Percentiles rank a stretch among this genome's conserved stretches.
These are phyloP conservation scores for Aldabrachelys gigantea DNA, from an alignment of 2,113 vertebrate species.

Conservation along the genomic window DNA sequence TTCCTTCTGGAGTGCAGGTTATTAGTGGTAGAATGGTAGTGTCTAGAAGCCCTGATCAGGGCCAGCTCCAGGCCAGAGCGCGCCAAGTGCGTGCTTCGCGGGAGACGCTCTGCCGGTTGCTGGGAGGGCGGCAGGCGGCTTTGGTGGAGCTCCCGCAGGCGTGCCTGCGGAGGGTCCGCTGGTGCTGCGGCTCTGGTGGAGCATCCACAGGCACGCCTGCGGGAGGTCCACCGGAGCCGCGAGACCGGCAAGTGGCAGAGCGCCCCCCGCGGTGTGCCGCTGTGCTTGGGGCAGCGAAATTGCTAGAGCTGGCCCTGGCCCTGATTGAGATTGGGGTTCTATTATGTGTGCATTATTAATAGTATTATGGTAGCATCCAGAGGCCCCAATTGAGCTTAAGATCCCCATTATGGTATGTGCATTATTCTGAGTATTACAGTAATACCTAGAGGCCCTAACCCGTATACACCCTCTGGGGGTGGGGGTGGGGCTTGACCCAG, in stretches of 20 bases:
- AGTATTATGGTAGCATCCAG: not conserved
- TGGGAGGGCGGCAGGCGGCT: no score
- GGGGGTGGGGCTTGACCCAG: not conserved
- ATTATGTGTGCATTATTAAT: not conserved
- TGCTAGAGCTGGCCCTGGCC: not conserved
- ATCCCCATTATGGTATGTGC: not conserved
- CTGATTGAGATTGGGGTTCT: not conserved
- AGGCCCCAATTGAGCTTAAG: not conserved
- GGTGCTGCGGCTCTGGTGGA: no score
- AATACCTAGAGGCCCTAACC: not conserved
- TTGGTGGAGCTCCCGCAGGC: no score
- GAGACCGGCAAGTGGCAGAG: no score
- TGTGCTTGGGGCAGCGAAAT: no score
- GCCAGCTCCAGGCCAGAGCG: no score
- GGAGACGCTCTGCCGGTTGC: no score
- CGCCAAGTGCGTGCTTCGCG: no score
- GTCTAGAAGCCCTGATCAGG: not conserved
- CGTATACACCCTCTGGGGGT: not conserved
- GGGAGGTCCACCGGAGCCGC: no score
- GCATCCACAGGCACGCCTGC: no score
- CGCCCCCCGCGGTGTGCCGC: no score
- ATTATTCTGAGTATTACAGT: not conserved
- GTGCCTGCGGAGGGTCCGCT: no score
- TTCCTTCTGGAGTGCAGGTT: not conserved
- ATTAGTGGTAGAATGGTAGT: not conserved